These are phyloP conservation scores for Sebastes itinus DNA, from an alignment of 2,797 vertebrate species.

Conservation along the genomic window DNA sequence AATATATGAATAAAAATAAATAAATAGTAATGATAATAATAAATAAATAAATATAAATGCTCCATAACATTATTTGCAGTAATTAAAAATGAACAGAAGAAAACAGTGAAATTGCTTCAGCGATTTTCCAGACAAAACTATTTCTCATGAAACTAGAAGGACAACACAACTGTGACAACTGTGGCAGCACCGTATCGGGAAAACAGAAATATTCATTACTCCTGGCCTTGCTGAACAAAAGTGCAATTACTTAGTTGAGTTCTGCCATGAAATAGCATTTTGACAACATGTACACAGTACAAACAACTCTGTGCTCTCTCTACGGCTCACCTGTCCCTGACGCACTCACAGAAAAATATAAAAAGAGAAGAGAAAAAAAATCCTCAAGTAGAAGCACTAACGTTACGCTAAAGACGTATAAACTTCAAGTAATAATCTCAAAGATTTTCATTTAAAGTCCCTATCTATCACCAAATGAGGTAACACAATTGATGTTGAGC, in stretches of 20 bases:
- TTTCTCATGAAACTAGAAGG: background rate
- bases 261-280: conserved; percentile 3
- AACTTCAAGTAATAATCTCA: background rate
- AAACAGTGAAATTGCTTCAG: background rate
- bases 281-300: background rate
- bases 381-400: background rate
- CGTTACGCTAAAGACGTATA: background rate
- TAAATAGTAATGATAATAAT: no score
- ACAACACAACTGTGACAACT: background rate
- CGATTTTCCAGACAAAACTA: background rate
- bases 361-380: background rate
- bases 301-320: background rate
- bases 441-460: no score
- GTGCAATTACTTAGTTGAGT: background rate
- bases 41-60: no score
- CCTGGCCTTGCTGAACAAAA: background rate
- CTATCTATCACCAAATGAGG: no score
- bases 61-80: background rate
- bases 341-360: background rate
- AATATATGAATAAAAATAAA: no score
- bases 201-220: conserved; percentile 1
- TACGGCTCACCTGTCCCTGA: background rate
- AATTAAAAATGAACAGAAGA: background rate
- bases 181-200: background rate
- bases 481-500: no score